These are phyloP conservation scores for Aphaenogaster rudis DNA, from an alignment of 1,140 invertebrate genomes.

Conservation along the genomic window DNA sequence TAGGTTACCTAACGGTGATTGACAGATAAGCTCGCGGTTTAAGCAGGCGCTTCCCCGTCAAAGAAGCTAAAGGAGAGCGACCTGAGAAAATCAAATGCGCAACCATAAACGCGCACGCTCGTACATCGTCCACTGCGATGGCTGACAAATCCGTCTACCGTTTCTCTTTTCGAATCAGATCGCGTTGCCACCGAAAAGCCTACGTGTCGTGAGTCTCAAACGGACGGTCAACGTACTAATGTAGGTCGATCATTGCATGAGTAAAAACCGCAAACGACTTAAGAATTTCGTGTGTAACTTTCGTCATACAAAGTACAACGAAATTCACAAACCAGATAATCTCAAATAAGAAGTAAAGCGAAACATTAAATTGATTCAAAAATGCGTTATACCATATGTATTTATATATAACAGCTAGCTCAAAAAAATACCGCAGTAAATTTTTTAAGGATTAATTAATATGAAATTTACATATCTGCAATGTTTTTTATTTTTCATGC, in stretches of 20 bases:
- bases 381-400: neutral
- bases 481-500: neutral
- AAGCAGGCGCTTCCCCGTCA: slow-evolving; percentile 47
- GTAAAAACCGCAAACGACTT: slow-evolving; percentile 9
- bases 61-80: slow-evolving; percentile 47
- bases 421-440: neutral
- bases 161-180: slow-evolving; percentile 79
- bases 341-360: neutral
- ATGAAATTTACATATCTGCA: neutral
- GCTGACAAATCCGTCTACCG: slow-evolving; percentile 76
- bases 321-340: neutral
- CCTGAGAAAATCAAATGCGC: slow-evolving; percentile 55
- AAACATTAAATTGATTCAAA: neutral
- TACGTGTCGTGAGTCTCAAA: slow-evolving; percentile 70
- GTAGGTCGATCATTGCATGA: slow-evolving; percentile 73
- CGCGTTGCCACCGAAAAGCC: slow-evolving; percentile 76
- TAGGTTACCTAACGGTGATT: slow-evolving; percentile 80
- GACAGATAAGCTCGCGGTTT: slow-evolving; percentile 60
- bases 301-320: neutral
- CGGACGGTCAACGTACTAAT: slow-evolving; percentile 66
- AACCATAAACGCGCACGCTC: slow-evolving; percentile 34
- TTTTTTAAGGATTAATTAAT: neutral
- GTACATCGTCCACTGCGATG: neutral
- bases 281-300: slow-evolving; percentile 16
- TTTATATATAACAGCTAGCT: neutral